phyloP scores from a whole-genome alignment of 2,113 vertebrate species.

The Heteronetta atricapilla region DNA sequence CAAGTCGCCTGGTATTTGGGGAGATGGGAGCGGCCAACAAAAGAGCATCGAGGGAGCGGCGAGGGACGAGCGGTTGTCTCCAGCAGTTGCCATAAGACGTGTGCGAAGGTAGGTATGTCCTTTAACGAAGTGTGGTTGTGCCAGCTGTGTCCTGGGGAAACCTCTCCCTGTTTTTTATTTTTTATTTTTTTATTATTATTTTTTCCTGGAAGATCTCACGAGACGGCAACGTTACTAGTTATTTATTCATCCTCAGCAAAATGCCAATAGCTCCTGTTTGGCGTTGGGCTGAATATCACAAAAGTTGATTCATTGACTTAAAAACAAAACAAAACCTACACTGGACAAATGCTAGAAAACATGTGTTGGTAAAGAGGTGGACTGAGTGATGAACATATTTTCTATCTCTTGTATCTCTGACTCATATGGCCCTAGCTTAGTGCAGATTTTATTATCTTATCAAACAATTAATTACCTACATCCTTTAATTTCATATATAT shows the following conservation, averaged over 20 bases:
- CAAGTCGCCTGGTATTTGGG: conserved; percentile 48
- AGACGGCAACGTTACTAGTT: background rate
- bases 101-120: background rate
- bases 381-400: conserved; percentile 48
- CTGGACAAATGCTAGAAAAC: conserved; percentile 61
- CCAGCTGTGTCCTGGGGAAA: background rate
- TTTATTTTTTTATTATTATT: no score
- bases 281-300: conserved; percentile 51
- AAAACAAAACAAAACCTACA: conserved; percentile 62
- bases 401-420: conserved; percentile 44
- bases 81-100: background rate
- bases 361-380: conserved; percentile 56
- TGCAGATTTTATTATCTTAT: conserved; percentile 46
- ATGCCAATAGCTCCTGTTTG: conserved; percentile 63
- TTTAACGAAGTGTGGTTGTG: background rate
- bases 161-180: conserved; percentile 38
- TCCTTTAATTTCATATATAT: conserved; percentile 44
- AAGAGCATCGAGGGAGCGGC: background rate
- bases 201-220: conserved; percentile 31
- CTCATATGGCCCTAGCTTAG: conserved; percentile 38
- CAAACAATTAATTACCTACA: conserved; percentile 58
- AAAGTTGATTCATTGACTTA: conserved; percentile 61
- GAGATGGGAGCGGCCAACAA: conserved; percentile 51
- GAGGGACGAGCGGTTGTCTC: background rate
- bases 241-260: conserved; percentile 50